phyloP scores from a whole-genome alignment of 2,797 vertebrate genomes.

The Bradypus variegatus region DNA sequence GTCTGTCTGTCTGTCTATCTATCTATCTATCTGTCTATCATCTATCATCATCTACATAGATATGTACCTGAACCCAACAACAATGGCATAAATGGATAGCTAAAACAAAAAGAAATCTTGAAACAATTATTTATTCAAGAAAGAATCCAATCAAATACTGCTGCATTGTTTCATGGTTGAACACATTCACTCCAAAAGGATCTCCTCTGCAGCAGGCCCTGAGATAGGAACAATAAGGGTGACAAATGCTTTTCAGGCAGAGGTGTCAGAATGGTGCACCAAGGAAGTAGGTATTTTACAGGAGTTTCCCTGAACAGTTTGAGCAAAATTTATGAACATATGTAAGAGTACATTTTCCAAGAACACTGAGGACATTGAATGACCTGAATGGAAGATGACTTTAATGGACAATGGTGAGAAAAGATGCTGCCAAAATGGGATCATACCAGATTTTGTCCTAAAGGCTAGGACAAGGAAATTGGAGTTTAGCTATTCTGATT shows the following conservation, averaged over 20 bases:
- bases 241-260: neutral
- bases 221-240: neutral
- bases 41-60: neutral
- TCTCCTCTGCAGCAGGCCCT: neutral
- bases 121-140: neutral
- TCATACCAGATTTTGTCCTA: neutral
- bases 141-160: neutral
- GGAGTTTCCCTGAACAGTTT: neutral
- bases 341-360: neutral
- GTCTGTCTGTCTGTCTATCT: neutral
- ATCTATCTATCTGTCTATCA: no score
- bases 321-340: neutral
- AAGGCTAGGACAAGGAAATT: neutral
- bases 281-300: neutral
- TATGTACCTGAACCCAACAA: neutral
- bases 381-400: conserved; percentile 7
- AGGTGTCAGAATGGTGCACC: neutral
- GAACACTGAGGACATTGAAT: neutral
- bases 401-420: neutral
- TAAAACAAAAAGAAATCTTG: neutral
- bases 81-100: neutral
- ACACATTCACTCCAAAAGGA: neutral
- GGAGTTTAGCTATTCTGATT: neutral
- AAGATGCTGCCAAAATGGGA: neutral
- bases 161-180: neutral